phyloP scores from a whole-genome alignment of 2,888 invertebrate species.

The Stratiomys singularior region DNA sequence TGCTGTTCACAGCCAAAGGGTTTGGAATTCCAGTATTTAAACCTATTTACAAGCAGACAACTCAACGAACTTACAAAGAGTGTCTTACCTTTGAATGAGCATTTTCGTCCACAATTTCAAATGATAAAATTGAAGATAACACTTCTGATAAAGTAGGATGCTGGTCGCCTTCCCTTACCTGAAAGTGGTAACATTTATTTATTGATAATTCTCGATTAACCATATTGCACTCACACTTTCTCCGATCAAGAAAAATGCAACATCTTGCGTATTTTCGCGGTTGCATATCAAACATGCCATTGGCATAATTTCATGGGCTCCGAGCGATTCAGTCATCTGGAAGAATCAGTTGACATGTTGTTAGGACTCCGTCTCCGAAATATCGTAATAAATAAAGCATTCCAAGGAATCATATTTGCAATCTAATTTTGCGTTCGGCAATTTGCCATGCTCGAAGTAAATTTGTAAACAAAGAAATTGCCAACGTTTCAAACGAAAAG shows the following conservation, averaged over 20 bases:
- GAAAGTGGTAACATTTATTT: not conserved
- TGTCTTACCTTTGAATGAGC: conserved; percentile 68
- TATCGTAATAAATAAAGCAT: not conserved
- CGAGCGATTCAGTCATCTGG: conserved; percentile 38
- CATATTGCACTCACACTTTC: conserved; percentile 51
- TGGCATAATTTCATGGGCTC: not conserved
- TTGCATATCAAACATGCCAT: conserved; percentile 53
- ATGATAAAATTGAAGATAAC: conserved; percentile 53
- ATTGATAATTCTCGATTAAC: not conserved
- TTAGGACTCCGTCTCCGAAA: not conserved
- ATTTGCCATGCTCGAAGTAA: not conserved
- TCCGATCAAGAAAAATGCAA: conserved; percentile 53
- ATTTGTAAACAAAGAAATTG: conserved; percentile 47
- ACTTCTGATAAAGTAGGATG: conserved; percentile 48
- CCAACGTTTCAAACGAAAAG: conserved; percentile 50
- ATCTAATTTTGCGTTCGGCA: not conserved
- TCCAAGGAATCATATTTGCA: not conserved
- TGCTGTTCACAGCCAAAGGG: too few species aligned
- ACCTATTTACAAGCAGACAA: too few species aligned
- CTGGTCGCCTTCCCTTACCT: not conserved
- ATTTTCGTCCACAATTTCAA: conserved; percentile 66
- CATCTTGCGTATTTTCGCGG: conserved; percentile 51
- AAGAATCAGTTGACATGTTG: conserved; percentile 17
- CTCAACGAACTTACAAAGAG: too few species aligned
- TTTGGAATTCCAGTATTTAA: too few species aligned